These are phyloP conservation scores for Camponotus fellah DNA, from an alignment of 2,888 invertebrate genomes.

Conservation along the genomic window DNA sequence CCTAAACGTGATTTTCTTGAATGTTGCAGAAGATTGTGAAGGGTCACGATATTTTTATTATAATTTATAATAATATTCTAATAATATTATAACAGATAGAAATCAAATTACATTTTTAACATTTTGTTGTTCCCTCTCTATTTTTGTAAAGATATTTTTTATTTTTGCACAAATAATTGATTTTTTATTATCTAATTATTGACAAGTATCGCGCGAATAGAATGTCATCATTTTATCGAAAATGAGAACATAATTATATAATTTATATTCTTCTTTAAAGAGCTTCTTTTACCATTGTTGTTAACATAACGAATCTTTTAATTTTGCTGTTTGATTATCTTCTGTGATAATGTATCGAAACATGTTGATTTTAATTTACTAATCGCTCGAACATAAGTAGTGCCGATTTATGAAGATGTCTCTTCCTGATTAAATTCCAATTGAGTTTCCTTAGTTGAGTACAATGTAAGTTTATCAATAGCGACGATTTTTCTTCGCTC, in stretches of 20 bases:
- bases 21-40: not conserved
- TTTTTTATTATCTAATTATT: not conserved
- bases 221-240: not conserved
- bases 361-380: constrained; percentile 3
- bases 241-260: not conserved
- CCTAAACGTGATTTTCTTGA: constrained; percentile 6
- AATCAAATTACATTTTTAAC: not conserved
- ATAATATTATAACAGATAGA: not conserved
- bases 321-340: not conserved
- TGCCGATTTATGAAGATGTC: constrained; percentile 10
- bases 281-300: not conserved
- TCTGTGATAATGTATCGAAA: not conserved
- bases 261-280: not conserved
- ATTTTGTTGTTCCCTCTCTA: not conserved
- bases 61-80: constrained; percentile 2
- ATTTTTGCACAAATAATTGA: not conserved
- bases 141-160: not conserved
- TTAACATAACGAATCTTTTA: not conserved
- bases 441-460: constrained; percentile 33
- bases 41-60: not conserved
- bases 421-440: not conserved
- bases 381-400: not conserved
- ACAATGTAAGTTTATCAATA: constrained; percentile 49
- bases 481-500: constrained; percentile 52
- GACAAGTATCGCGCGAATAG: not conserved